phyloP scores from a whole-genome alignment of 2,113 vertebrate species.

The Nycticorax nycticorax region DNA sequence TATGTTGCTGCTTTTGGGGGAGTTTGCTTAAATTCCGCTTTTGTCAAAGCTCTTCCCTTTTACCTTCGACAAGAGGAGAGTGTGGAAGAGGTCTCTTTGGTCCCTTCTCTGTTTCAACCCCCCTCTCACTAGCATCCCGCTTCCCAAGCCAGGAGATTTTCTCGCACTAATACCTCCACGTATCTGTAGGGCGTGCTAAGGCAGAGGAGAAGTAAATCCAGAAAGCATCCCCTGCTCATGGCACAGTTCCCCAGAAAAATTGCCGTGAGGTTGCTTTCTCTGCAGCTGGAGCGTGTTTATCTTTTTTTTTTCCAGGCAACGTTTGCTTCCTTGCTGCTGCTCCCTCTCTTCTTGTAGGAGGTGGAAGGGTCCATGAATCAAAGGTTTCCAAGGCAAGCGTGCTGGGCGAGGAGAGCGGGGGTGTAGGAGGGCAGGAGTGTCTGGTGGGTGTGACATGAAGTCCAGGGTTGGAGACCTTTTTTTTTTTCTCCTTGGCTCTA shows the following conservation, averaged over 20 bases:
- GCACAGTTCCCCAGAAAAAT: not conserved
- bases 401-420: not conserved
- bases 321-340: not conserved
- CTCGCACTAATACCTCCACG: not conserved
- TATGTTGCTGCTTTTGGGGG: rapidly evolving
- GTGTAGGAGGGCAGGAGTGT: not conserved
- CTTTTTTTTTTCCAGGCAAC: not conserved
- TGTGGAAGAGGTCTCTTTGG: not conserved
- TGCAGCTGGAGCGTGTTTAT: not conserved
- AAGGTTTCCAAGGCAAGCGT: not conserved
- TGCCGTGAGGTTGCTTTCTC: not conserved
- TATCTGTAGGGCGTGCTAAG: not conserved
- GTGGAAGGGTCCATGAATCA: not conserved
- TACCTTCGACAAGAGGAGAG: not conserved
- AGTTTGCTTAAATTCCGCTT: not conserved
- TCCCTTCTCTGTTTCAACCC: not conserved
- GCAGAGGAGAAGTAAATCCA: not conserved
- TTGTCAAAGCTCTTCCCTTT: not conserved
- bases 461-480: not conserved
- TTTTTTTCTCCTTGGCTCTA: not conserved
- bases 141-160: not conserved
- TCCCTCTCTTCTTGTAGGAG: not conserved
- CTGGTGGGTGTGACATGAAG: not conserved
- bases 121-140: not conserved
- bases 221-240: not conserved